Conservation (phyloP, 2,113 vertebrate genomes). For the Seriola dumerili region DNA sequence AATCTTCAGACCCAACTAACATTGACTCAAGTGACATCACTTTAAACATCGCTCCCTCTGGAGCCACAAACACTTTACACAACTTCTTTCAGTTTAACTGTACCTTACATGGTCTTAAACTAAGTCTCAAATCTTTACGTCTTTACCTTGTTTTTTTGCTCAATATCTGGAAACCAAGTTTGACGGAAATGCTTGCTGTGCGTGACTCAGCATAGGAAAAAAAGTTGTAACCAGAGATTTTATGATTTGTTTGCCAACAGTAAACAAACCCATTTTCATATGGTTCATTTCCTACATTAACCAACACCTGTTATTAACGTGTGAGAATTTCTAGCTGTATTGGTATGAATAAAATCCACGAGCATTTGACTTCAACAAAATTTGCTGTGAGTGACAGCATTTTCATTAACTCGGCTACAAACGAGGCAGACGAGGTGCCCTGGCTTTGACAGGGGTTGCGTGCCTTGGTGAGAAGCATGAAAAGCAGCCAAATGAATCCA, state of each 20-base stretch:
- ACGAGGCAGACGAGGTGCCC: not conserved
- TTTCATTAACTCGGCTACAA: not conserved
- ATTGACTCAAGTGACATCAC: no score
- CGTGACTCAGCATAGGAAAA: not conserved
- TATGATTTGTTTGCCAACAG: not conserved
- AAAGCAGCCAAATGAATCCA: conserved; percentile 48
- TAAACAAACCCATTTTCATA: conserved; percentile 11
- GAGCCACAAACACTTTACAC: no score
- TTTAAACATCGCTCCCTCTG: no score
- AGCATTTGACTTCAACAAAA: conserved; percentile 1
- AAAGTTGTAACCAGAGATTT: not conserved
- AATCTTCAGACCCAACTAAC: no score
- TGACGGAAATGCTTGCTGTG: not conserved
- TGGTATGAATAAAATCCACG: not conserved
- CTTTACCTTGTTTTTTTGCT: not conserved
- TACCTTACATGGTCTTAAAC: not conserved
- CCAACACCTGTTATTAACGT: conserved; percentile 3
- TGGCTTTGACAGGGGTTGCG: conserved; percentile 41
- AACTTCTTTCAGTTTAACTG: not conserved
- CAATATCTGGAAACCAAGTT: not conserved
- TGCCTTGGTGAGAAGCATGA: conserved; percentile 48
- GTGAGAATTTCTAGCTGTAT: not conserved
- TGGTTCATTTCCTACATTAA: conserved; percentile 13
- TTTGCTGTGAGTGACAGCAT: not conserved
- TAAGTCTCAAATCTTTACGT: not conserved